Evolutionary conservation across 2,113 vertebrate species (phyloP).

Genomic region (Chamaetylas fuelleborni): DNA sequence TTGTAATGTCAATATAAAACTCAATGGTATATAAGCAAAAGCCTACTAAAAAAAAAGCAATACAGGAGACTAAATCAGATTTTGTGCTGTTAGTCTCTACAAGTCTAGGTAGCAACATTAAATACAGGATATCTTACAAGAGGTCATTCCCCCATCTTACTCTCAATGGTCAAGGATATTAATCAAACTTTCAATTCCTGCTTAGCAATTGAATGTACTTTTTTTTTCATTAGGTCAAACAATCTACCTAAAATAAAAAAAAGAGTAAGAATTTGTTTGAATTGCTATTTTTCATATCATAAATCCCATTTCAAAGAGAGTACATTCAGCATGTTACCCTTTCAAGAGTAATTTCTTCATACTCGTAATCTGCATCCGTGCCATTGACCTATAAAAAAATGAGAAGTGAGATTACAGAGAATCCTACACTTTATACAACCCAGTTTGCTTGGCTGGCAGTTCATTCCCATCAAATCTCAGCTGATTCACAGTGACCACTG

Average conservation of each 20-base stretch:
- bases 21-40: not conserved
- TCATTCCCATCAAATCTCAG: not conserved
- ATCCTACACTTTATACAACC: not conserved
- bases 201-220: not conserved
- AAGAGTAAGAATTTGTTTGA: not conserved
- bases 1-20: not conserved
- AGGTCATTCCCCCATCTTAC: not conserved
- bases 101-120: not conserved
- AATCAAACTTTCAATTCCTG: not conserved
- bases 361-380: constrained; percentile 94
- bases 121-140: not conserved
- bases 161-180: not conserved
- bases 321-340: constrained; percentile 77
- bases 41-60: not conserved
- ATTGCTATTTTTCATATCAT: not conserved
- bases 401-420: not conserved
- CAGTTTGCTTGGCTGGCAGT: not conserved
- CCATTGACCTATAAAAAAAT: constrained; percentile 86
- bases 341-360: constrained; percentile 98
- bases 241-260: not conserved
- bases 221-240: not conserved
- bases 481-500: not conserved
- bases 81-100: not conserved
- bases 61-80: not conserved
- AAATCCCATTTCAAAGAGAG: not conserved